Evolutionary conservation across 1,140 invertebrate species (phyloP).

Genomic region (Aphelinus certus): DNA sequence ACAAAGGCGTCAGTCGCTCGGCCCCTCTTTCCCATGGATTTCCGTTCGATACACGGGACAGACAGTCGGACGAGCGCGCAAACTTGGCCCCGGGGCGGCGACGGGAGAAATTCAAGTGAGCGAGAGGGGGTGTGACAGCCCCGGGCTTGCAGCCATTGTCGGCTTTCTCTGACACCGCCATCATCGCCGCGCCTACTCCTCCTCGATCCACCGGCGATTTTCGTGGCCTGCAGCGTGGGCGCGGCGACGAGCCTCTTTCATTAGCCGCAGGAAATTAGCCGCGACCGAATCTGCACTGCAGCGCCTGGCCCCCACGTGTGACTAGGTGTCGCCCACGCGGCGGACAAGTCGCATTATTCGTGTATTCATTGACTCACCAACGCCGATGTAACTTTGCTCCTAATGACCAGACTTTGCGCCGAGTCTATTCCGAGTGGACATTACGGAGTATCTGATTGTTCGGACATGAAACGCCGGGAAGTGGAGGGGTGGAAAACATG

Average conservation of each 20-base stretch:
- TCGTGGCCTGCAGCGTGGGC: background rate
- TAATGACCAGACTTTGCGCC: too few species aligned
- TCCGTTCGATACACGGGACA: background rate
- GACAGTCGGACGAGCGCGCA: background rate
- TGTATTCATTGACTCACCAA: too few species aligned
- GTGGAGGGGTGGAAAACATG: too few species aligned
- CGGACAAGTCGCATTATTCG: too few species aligned
- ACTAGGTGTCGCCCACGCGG: too few species aligned
- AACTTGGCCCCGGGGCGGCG: background rate
- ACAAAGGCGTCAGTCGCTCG: background rate
- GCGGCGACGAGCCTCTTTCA: conserved; percentile 23
- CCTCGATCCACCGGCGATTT: too few species aligned
- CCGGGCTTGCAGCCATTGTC: conserved; percentile 4
- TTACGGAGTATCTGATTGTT: too few species aligned
- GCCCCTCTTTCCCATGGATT: conserved; percentile 9
- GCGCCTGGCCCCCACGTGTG: too few species aligned
- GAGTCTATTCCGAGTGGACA: too few species aligned
- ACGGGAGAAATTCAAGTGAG: conserved; percentile 10
- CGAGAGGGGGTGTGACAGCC: background rate
- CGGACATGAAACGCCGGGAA: too few species aligned
- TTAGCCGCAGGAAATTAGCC: conserved; percentile 36
- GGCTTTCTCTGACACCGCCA: background rate
- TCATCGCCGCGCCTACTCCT: too few species aligned
- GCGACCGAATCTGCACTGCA: conserved; percentile 5
- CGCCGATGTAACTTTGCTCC: too few species aligned